Percentiles rank a stretch among this genome's conserved stretches.
Conservation (phyloP, 2,888 invertebrate genomes). For the Eubasilissa splendida region DNA sequence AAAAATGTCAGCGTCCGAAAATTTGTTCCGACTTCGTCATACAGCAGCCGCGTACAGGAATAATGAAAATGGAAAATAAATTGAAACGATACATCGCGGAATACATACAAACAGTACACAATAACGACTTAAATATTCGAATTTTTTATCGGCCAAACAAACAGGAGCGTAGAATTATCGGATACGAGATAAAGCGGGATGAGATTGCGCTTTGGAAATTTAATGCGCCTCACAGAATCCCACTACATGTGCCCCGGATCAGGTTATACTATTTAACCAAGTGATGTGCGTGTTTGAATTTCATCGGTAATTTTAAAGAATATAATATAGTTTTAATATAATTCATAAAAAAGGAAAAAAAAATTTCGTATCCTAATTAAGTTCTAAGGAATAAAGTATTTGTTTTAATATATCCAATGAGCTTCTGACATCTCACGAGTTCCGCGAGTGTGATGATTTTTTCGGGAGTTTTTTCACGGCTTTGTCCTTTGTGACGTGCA, state of each 20-base stretch:
- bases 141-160: slow-evolving; percentile 27
- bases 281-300: too few relatives aligned
- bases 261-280: too few relatives aligned
- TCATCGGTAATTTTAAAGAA: too few relatives aligned
- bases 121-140: slow-evolving; percentile 24
- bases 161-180: slow-evolving; percentile 17
- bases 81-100: slow-evolving; percentile 13
- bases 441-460: too few relatives aligned
- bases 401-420: too few relatives aligned
- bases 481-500: too few relatives aligned
- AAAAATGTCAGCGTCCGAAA: slow-evolving; percentile 25
- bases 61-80: slow-evolving; percentile 8
- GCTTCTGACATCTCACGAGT: too few relatives aligned
- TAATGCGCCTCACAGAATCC: slow-evolving; percentile 21
- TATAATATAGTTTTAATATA: too few relatives aligned
- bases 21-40: slow-evolving; percentile 26
- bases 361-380: too few relatives aligned
- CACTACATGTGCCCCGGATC: background rate
- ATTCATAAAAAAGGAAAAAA: too few relatives aligned
- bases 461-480: too few relatives aligned
- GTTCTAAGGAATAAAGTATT: too few relatives aligned
- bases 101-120: background rate
- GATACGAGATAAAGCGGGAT: slow-evolving; percentile 3
- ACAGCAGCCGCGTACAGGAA: background rate
- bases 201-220: slow-evolving; percentile 27